A percentile compares a stretch with the other conserved stretches of the same genome.
phyloP scores from a whole-genome alignment of 2,888 invertebrate genomes.

The Maniola hyperantus region DNA sequence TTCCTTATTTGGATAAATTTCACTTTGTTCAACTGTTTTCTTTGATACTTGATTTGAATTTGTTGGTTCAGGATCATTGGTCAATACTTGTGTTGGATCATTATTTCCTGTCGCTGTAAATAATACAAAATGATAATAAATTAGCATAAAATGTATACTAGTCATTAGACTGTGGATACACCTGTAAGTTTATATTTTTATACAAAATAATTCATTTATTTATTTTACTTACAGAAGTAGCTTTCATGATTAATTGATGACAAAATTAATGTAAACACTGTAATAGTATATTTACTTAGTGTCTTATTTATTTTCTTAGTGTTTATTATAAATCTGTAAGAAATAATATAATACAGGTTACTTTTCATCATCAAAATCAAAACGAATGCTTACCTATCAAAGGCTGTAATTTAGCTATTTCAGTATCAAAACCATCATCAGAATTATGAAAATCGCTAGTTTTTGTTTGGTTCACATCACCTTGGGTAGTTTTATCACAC shows the following conservation, averaged over 20 bases:
- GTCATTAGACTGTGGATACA: too few species aligned
- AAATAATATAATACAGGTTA: too few species aligned
- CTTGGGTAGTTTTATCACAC: conserved; percentile 16
- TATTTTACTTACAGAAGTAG: too few species aligned
- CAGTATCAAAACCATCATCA: conserved; percentile 31
- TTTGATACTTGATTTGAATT: conserved; percentile 11
- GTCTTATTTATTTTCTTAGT: too few species aligned
- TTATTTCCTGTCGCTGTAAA: conserved; percentile 20
- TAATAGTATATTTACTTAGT: too few species aligned
- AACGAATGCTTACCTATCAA: conserved; percentile 46
- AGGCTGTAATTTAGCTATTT: conserved; percentile 34
- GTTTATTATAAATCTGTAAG: background rate
- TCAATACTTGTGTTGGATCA: conserved; percentile 2
- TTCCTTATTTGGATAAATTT: background rate
- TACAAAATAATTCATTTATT: too few species aligned
- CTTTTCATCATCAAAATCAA: too few species aligned
- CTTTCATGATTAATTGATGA: too few species aligned
- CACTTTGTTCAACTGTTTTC: conserved; percentile 24
- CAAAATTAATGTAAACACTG: too few species aligned
- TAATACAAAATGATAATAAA: background rate
- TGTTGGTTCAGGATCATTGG: conserved; percentile 12
- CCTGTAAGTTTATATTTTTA: too few species aligned
- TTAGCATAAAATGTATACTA: too few species aligned
- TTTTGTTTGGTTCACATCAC: conserved; percentile 14
- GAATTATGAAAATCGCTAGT: conserved; percentile 11